Evolutionary conservation across 1,140 invertebrate genomes (phyloP), one percentile per base, ranked within the genome.

Genomic region (Epicauta chinensis): DNA sequence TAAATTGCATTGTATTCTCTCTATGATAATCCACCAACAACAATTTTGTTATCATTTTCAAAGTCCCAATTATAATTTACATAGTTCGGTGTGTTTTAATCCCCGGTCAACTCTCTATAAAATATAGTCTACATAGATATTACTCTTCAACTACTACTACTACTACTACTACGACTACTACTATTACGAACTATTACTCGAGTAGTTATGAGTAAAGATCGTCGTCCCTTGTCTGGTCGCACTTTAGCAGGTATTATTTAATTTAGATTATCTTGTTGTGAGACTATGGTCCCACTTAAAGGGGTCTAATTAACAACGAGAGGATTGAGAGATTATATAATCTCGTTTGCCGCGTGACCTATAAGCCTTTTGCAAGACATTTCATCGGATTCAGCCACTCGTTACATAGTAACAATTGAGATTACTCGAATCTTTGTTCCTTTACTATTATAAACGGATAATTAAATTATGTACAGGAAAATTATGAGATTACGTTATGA

Each of bases 281-380:
- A 46, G 40, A 34, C 16, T 34, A 51, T 37, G 17, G 32, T 34
- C 32, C 12, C 2, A 34, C 5, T 34, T n/a, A 11, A n/a, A 34
- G 41, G 53, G 41, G 42, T 45, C 40, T 55, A 55, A 55, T 55
- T 55, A 55, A 49, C 53, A n/a, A n/a, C n/a, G n/a, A n/a, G 48
- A 51, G 47, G 53, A 49, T 51, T 46, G 41, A 41, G 48, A 51
- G 53, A 56, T 56, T 56, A 51, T 56, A 56, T 56, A 50, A 56
- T 56, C 53, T 56, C 47, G 35, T 56, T 56, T 51, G 16, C 41
- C 42, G 53, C 41, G 40, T 46, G 53, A 51, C 53, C 53, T 56
- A 37, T 46, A 51, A 51, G 41, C 42, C 38, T 41, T 56, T 56
- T 16, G 48, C 47, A 51, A 51, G 48, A 56, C 53, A 51, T 51